phyloP scores from a whole-genome alignment of 2,888 invertebrate genomes.

The Pyralis farinalis region DNA sequence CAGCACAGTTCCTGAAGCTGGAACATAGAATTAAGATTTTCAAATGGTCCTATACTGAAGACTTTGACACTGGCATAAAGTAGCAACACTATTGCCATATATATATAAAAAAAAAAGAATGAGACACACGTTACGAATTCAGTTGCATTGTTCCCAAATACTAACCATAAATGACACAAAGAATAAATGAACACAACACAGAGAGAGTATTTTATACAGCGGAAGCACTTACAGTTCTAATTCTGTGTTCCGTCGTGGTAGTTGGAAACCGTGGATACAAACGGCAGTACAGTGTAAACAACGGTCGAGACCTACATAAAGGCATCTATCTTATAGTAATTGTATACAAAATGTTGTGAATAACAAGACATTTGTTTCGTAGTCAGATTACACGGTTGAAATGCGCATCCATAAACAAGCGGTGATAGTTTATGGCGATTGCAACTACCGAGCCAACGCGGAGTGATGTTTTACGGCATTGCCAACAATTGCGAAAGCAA shows the following conservation, averaged over 20 bases:
- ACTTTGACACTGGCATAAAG: no score
- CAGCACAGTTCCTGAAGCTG: no score
- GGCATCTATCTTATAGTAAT: slow-evolving; percentile 19
- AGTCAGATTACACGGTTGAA: slow-evolving; percentile 3
- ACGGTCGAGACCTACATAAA: slow-evolving; percentile 22
- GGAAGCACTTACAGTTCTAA: slow-evolving; percentile 67
- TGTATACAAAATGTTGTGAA: slow-evolving; percentile 13
- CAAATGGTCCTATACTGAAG: no score
- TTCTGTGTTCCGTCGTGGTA: slow-evolving; percentile 29
- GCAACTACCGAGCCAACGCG: no score
- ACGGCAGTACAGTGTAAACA: slow-evolving; percentile 36
- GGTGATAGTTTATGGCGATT: no score
- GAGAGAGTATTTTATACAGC: slow-evolving; percentile 47
- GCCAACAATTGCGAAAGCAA: neutral
- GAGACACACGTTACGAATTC: neutral
- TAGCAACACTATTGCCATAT: no score
- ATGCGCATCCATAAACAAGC: neutral
- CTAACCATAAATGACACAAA: slow-evolving; percentile 3
- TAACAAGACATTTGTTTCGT: slow-evolving; percentile 6
- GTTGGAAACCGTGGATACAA: slow-evolving; percentile 29
- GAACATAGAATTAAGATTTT: no score
- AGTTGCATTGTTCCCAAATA: slow-evolving; percentile 5
- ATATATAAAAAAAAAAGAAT: neutral
- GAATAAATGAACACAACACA: slow-evolving; percentile 22
- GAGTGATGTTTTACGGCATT: no score